Evolutionary conservation across 2,888 invertebrate species (phyloP).

Genomic region (Syrista parreyssii): DNA sequence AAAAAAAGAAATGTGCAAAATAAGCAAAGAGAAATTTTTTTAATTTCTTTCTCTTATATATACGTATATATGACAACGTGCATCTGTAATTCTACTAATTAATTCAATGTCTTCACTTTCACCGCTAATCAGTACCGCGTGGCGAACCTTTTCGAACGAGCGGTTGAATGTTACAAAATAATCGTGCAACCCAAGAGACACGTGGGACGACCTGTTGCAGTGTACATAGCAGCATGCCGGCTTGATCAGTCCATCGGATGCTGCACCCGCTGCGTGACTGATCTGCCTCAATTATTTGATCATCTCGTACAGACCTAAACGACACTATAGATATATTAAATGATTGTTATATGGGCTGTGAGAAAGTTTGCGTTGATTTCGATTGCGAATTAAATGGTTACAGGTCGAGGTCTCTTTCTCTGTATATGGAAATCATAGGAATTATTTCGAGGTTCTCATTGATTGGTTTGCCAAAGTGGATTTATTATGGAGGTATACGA

Average conservation of each 20-base stretch:
- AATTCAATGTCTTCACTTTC: background rate
- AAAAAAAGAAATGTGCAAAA: background rate
- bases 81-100: background rate
- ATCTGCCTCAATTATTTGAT: slow-evolving; percentile 31
- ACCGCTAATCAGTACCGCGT: background rate
- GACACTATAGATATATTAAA: background rate
- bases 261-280: slow-evolving; percentile 29
- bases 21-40: background rate
- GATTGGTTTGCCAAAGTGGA: background rate
- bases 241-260: background rate
- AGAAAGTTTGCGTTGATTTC: background rate
- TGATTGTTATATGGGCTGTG: background rate
- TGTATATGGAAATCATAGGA: background rate
- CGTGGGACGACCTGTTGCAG: slow-evolving; percentile 29
- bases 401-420: background rate
- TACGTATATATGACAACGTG: background rate
- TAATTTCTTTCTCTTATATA: background rate
- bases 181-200: slow-evolving; percentile 19
- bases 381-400: background rate
- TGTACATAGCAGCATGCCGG: background rate
- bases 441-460: background rate
- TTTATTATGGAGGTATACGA: background rate
- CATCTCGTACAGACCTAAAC: background rate
- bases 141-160: background rate
- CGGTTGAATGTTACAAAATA: background rate